Base-by-base conservation (phyloP, 1,140 invertebrate genomes). In the Tribolium madens region DNA sequence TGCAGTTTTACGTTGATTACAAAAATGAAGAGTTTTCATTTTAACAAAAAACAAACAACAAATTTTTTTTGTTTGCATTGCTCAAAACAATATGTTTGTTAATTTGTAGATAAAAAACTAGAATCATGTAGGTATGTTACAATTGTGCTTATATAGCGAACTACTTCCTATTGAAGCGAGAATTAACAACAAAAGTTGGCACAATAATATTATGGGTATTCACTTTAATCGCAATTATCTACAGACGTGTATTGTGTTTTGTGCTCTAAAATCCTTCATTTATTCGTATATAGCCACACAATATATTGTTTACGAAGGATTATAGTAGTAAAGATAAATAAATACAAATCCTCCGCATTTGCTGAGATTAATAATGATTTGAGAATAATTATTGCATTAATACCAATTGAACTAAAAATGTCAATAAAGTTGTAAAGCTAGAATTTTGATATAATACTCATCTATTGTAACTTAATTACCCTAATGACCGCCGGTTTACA, bases 161-260 rank as follows among this genome's bases (percentile, higher is more conserved):
- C 14, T 57, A 21, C 17, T 57, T 57, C 17, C 52, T 9, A 57
- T 21, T 18, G 52, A 57, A 57, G 17, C 14, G 52, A 57, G 52
- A 57, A 57, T 57, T 57, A 57, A 57, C 52, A 57, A 57, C 52
- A 18, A 2, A 57, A 57, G 52, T 57, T 57, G 14, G 52, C 52
- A 57, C 52, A 21, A 57, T 57, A 17, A 50, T 57, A 57, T 57
- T 57, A 17, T 57, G 52, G 52, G 36, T 18, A 57, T 57, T 57
- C 52, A 18, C 52, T 57, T 57, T 57, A 57, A 18, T 57, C 52
- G 52, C 52, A 57, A 57, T 57, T 57, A 57, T 57, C 48, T 50
- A 50, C 48, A 50, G 48, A 17, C 48, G 15, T 50, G 48, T 50
- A 50, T 50, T 50, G 48, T 50, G 48, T 50, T 42, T 50, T 50